Percentiles rank a stretch among this genome's conserved stretches.
Evolutionary conservation across 2,113 vertebrate species (phyloP).

Genomic region (Marmota monax): DNA sequence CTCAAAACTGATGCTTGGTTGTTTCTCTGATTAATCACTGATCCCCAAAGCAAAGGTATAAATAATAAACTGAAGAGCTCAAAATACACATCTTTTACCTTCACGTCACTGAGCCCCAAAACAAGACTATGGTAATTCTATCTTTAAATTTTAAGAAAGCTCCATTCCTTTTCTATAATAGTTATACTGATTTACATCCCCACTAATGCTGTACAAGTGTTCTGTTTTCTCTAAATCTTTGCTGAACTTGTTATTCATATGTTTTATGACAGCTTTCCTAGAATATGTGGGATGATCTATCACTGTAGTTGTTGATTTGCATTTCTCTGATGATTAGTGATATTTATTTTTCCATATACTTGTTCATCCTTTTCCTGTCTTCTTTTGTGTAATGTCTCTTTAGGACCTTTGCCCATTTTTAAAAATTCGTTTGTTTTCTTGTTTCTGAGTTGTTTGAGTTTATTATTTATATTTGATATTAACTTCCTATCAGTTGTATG

Average conservation of each 20-base stretch:
- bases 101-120: too few species aligned
- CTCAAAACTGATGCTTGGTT: not conserved
- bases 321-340: not conserved
- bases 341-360: not conserved
- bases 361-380: not conserved
- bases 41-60: not conserved
- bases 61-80: not conserved
- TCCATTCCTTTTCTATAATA: too few species aligned
- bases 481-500: not conserved
- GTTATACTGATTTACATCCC: too few species aligned
- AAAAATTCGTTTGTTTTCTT: too few species aligned
- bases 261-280: not conserved
- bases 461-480: not conserved
- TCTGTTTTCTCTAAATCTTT: not conserved
- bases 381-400: not conserved
- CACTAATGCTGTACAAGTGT: too few species aligned
- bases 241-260: not conserved
- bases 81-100: not conserved
- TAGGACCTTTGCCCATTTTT: too few species aligned
- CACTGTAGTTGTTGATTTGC: not conserved
- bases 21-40: not conserved
- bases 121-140: too few species aligned
- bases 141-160: too few species aligned
- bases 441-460: too few species aligned
- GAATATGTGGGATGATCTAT: not conserved